phyloP scores from a whole-genome alignment of 2,888 invertebrate species.

The Subacronicta megacephala region DNA sequence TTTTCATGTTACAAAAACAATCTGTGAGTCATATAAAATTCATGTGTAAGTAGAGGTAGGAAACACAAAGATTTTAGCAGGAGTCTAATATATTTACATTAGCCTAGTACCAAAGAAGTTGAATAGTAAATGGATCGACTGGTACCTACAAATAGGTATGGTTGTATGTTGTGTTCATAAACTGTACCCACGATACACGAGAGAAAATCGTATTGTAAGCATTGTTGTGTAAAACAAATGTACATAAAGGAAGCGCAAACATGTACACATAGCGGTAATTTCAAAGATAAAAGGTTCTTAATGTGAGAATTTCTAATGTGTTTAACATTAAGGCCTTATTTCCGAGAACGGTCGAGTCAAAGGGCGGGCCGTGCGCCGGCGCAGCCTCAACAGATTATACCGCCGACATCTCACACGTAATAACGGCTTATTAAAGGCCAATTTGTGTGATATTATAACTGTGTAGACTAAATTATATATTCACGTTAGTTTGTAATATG shows the following conservation, averaged over 20 bases:
- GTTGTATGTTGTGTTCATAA: background rate
- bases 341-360: conserved; percentile 61
- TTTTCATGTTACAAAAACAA: no score
- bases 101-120: no score
- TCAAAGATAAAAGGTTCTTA: conserved; percentile 25
- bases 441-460: conserved; percentile 56
- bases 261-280: conserved; percentile 17
- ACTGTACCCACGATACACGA: background rate
- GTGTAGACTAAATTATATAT: conserved; percentile 47
- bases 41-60: no score
- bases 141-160: no score
- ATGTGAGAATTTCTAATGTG: conserved; percentile 38
- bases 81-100: no score
- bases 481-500: conserved; percentile 15
- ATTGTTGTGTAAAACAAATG: conserved; percentile 6
- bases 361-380: conserved; percentile 59
- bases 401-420: conserved; percentile 56
- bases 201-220: background rate
- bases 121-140: no score
- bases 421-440: conserved; percentile 60
- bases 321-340: conserved; percentile 36
- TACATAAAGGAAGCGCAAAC: conserved; percentile 20
- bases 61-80: no score
- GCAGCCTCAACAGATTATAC: conserved; percentile 50
- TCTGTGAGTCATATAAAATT: no score